These are phyloP conservation scores for Ericerus pela DNA, from an alignment of 1,140 invertebrate genomes.

Conservation along the genomic window DNA sequence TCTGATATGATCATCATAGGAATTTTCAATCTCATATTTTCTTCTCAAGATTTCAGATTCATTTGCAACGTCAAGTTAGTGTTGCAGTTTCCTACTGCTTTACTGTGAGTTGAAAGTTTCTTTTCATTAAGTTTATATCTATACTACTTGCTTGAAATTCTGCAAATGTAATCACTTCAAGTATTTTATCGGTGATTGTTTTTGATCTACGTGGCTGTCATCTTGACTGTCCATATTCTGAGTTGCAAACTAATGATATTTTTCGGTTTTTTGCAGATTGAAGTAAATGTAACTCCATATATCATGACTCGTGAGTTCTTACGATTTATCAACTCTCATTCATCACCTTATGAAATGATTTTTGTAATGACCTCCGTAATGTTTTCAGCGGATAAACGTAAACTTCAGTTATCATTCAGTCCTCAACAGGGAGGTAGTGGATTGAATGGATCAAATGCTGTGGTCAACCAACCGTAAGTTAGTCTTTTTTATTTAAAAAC, in stretches of 20 bases:
- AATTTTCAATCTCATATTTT: not conserved
- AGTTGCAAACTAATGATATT: not conserved
- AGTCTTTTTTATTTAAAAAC: not conserved
- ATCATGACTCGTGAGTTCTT: not conserved
- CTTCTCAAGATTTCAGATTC: not conserved
- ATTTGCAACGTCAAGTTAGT: not conserved
- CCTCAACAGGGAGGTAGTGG: conserved; percentile 5
- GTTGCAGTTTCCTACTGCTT: not conserved
- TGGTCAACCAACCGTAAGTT: not conserved
- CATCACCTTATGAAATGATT: not conserved
- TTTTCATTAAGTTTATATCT: not conserved
- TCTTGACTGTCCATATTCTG: not conserved
- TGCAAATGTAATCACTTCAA: not conserved
- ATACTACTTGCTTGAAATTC: not conserved
- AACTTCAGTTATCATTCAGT: not conserved
- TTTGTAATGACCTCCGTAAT: too few species aligned
- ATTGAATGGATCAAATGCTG: conserved; percentile 1
- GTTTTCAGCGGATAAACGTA: conserved; percentile 9
- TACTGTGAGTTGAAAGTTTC: not conserved
- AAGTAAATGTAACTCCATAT: not conserved
- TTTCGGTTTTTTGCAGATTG: not conserved
- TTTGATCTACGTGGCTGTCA: not conserved
- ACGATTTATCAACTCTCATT: not conserved
- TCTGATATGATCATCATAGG: not conserved
- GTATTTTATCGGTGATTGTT: not conserved